Base-by-base conservation (phyloP, 2,113 vertebrate species). In the Trematomus loennbergii region DNA sequence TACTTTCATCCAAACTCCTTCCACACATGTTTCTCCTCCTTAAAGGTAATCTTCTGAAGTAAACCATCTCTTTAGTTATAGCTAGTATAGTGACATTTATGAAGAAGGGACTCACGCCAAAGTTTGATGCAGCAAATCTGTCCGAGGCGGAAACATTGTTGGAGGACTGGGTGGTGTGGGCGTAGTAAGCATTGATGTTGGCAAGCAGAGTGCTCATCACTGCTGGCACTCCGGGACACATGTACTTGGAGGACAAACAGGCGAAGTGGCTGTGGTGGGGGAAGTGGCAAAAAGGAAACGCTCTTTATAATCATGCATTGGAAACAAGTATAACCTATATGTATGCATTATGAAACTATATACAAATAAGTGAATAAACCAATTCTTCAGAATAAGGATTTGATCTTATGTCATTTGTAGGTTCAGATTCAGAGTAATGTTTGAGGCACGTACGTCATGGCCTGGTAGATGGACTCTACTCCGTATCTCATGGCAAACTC, bases 401-500 rank as follows among this genome's bases (percentile, higher is more conserved):
- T 43, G 13, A 29, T 50, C 8, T 12, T 53, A 25, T 54, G 46
- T 25, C 13, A 64, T 0, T 48, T 61, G 8, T 29, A 43, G 17
- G 50, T 18, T 0, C 46, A 74, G 40, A 83, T 40, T 65, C 1
- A 68, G 50, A 25, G 53, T 67, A 48, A 55, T 48, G 61, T 12
- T n/a, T 25, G 16, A 61, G 36, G 46, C 16, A 93, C 98, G 97
- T 89, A 99, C 98, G 98, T 99, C 98, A 99, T 99, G 84, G 98
- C 98, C 95, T 99, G 98, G 90, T 99, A 99, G 93, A 99, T 99
- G 90, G 98, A 99, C 88, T 99, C 98, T 0, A 99, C 97, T 3
- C 98, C 98, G 0, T 99, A 99, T 94, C 98, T 96, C 98, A 99
- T 99, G 81, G 98, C 98, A 22, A 99, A 99, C 92, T 99, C 98